Conservation (phyloP, 2,888 invertebrate species). For the Leptinotarsa rubiginosa region DNA sequence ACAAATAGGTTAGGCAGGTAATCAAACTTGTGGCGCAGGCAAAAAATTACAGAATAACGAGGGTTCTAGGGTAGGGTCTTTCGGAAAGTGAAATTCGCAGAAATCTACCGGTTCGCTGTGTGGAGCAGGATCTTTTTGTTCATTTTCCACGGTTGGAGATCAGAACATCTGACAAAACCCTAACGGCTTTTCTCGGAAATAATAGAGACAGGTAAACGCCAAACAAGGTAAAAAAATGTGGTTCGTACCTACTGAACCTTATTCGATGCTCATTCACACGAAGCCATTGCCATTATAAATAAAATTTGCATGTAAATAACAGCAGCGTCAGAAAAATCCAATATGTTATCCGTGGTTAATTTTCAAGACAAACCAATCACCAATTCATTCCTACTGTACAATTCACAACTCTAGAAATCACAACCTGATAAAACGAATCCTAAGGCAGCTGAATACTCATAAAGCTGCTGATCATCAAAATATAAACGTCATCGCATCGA, state of each 20-base stretch:
- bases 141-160: background rate
- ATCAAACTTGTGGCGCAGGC: background rate
- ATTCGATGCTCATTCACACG: background rate
- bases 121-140: background rate
- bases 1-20: background rate
- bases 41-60: constrained; percentile 11
- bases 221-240: background rate
- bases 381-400: too few species aligned
- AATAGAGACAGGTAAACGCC: constrained; percentile 1
- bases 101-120: background rate
- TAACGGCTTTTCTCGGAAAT: constrained; percentile 18
- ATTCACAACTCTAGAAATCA: too few species aligned
- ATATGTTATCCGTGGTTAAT: too few species aligned
- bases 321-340: too few species aligned
- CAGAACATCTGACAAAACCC: background rate
- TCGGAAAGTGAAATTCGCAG: background rate
- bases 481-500: too few species aligned
- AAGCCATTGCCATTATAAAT: background rate
- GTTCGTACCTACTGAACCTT: constrained; percentile 8
- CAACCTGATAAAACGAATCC: too few species aligned
- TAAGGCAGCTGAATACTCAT: too few species aligned
- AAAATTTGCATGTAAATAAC: background rate
- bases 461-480: too few species aligned
- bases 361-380: too few species aligned
- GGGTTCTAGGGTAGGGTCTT: background rate